phyloP scores from a whole-genome alignment of 2,113 vertebrate genomes.

The Mirounga angustirostris region DNA sequence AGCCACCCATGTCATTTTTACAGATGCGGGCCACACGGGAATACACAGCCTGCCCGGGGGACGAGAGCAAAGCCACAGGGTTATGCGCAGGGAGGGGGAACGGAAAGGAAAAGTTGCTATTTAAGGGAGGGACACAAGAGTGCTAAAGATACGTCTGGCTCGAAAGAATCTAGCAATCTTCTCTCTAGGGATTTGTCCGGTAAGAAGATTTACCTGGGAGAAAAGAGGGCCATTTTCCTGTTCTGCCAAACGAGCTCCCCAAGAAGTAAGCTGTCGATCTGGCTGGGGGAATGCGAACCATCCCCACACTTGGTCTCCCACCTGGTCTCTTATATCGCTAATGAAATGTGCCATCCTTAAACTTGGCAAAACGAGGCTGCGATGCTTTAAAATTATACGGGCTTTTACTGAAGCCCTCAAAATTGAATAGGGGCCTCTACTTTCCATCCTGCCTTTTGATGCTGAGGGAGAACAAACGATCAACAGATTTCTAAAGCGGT shows the following conservation, averaged over 20 bases:
- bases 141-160: conserved; percentile 44
- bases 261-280: not conserved
- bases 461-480: conserved; percentile 46
- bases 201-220: conserved; percentile 62
- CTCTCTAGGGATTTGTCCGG: not conserved
- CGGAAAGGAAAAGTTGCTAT: conserved; percentile 75
- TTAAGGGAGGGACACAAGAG: conserved; percentile 51
- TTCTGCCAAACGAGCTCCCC: not conserved
- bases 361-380: not conserved
- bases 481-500: conserved; percentile 60
- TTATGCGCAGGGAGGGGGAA: conserved; percentile 61
- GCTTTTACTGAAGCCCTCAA: not conserved
- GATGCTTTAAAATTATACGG: not conserved
- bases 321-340: conserved; percentile 61
- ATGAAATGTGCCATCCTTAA: conserved; percentile 85
- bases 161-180: conserved; percentile 67
- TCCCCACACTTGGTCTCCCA: not conserved
- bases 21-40: conserved; percentile 99
- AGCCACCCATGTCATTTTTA: conserved; percentile 98
- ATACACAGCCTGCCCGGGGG: conserved; percentile 93
- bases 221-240: not conserved
- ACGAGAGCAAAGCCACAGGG: not conserved
- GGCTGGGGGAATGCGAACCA: not conserved
- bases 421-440: conserved; percentile 62
- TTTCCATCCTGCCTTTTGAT: conserved; percentile 78